Evolutionary conservation across 1,140 invertebrate species (phyloP), one percentile per base, ranked within the genome.

Genomic region (Penaeus vannamei): DNA sequence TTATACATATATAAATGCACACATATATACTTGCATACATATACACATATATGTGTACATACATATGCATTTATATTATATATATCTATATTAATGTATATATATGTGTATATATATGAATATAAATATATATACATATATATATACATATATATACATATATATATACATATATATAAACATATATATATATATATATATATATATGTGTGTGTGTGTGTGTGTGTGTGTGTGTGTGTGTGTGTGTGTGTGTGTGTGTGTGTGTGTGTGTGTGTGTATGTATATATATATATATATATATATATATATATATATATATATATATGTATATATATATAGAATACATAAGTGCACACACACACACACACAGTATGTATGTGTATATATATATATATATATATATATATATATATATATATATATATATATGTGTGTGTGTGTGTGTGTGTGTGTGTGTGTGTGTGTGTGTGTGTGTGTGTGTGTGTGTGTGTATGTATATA

Each of bases 141-240:
- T 79, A 79, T 79, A 79, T 79, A 79, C 26, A 79, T 79, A 79
- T 79, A 29, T 79, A 79, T 79, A 79, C 26, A 79, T 79, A 79
- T 79, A 79, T 29, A 79, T 79, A 79, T 79, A 79, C 26, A 79
- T 79, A 79, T 79, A 79, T 79, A 79, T 79, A 79, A 10, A 79
- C 26, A 79, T 79, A 79, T 79, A 79, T 79, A 79, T 79, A 79
- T 79, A 79, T 79, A 79, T 79, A 79, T 79, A 79, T 79, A 79
- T 79, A 79, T 79, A 79, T 79, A 79, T 79, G 26, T 79, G 26
- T 79, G 4, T 79, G 26, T 79, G 26, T 79, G 26, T 79, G 26
- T 79, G 26, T 79, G 26, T 79, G 26, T 79, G 26, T 79, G 26
- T 79, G 26, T 79, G 26, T 79, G 26, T 79, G 26, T 79, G 26